These are phyloP conservation scores for Agraylea sexmaculata DNA, from an alignment of 1,140 invertebrate species.

Conservation along the genomic window DNA sequence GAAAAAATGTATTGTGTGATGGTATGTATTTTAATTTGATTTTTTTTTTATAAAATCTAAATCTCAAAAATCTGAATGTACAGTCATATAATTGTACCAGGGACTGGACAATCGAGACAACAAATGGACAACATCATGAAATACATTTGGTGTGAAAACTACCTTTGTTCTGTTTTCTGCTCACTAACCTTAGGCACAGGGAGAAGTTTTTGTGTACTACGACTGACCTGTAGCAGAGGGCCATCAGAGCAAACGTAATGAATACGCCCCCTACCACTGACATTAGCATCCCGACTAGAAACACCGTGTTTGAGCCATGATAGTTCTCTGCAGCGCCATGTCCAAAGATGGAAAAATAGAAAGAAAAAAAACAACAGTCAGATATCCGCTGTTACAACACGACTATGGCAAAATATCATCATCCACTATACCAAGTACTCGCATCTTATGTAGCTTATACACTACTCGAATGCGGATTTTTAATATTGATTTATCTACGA, in stretches of 20 bases:
- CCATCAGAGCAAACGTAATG: conserved; percentile 94
- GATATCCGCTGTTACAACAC: too few relatives aligned
- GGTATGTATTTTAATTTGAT: conserved; percentile 41
- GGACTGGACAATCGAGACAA: too few relatives aligned
- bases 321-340: conserved; percentile 72
- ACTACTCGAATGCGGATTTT: too few relatives aligned
- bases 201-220: conserved; percentile 96
- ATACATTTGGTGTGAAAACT: conserved; percentile 41
- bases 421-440: too few relatives aligned
- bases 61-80: too few relatives aligned
- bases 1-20: conserved; percentile 39
- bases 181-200: conserved; percentile 93
- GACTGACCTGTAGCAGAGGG: conserved; percentile 98
- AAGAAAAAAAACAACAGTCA: conserved; percentile 17
- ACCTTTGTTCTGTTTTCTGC: conserved; percentile 60
- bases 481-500: too few relatives aligned
- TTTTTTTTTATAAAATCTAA: too few relatives aligned
- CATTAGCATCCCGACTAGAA: conserved; percentile 94
- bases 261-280: conserved; percentile 97
- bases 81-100: too few relatives aligned
- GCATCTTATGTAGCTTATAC: too few relatives aligned
- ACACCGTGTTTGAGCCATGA: conserved; percentile 89
- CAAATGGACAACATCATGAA: conserved; percentile 17
- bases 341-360: conserved; percentile 11
- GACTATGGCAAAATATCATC: too few relatives aligned